Conservation (phyloP, 2,888 invertebrate genomes). For the Zonitis immaculata region DNA sequence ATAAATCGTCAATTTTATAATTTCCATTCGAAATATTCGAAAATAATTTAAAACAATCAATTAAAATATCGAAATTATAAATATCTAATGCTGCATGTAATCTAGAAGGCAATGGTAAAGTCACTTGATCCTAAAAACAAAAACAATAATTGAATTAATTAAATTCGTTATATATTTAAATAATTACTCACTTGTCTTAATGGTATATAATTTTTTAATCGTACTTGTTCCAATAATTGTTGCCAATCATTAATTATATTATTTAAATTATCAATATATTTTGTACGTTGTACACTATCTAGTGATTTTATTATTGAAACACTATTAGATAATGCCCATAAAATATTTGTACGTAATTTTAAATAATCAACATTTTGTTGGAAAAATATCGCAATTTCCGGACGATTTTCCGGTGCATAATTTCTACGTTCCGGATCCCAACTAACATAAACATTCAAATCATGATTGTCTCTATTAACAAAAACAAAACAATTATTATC, state of each 20-base stretch:
- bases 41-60: constrained; percentile 35
- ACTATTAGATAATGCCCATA: constrained; percentile 33
- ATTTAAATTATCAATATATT: constrained; percentile 33
- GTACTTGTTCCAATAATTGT: constrained; percentile 22
- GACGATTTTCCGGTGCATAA: constrained; percentile 41
- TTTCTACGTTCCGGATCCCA: constrained; percentile 60
- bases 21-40: constrained; percentile 25
- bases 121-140: constrained; percentile 35
- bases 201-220: constrained; percentile 19
- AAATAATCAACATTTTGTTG: constrained; percentile 40
- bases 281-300: constrained; percentile 35
- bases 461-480: constrained; percentile 74
- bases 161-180: background rate
- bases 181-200: constrained; percentile 22
- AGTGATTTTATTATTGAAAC: constrained; percentile 38
- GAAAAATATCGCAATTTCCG: constrained; percentile 38
- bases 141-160: background rate
- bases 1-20: constrained; percentile 21
- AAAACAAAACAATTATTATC: background rate
- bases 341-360: constrained; percentile 35
- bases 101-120: constrained; percentile 41
- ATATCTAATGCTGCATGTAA: constrained; percentile 36
- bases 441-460: constrained; percentile 64
- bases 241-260: constrained; percentile 36
- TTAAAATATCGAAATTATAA: constrained; percentile 37